Percentiles rank a stretch among this genome's conserved stretches.
phyloP scores from a whole-genome alignment of 2,888 invertebrate genomes.

The Tethea ocularis region DNA sequence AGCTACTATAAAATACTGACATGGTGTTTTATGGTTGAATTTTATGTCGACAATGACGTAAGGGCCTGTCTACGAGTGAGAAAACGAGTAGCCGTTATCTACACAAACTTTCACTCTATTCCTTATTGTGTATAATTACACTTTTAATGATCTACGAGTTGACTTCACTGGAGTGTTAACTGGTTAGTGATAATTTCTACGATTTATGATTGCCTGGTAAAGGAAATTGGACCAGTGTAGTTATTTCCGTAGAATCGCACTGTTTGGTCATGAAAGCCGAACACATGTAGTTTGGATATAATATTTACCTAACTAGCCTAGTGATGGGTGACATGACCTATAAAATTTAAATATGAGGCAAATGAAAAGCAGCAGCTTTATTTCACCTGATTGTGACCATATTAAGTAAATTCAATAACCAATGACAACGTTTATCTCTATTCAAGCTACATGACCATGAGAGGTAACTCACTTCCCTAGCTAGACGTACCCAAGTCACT shows the following conservation, averaged over 20 bases:
- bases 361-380: neutral
- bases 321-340: no score
- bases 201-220: neutral
- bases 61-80: conserved; percentile 11
- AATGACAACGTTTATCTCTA: conserved; percentile 37
- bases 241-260: neutral
- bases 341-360: no score
- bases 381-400: neutral
- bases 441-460: conserved; percentile 35
- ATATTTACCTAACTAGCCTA: no score
- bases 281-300: neutral
- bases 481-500: conserved; percentile 46
- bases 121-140: conserved; percentile 32
- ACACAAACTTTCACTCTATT: conserved; percentile 30
- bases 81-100: conserved; percentile 11
- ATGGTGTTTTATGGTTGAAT: conserved; percentile 42
- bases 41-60: conserved; percentile 33
- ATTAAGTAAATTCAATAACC: conserved; percentile 15
- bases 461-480: conserved; percentile 52
- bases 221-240: neutral
- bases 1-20: conserved; percentile 48
- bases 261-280: neutral
- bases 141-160: conserved; percentile 14
- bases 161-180: conserved; percentile 8
- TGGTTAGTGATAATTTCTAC: neutral